Evolutionary conservation across 2,888 invertebrate species (phyloP).

Genomic region (Erebia palarica): DNA sequence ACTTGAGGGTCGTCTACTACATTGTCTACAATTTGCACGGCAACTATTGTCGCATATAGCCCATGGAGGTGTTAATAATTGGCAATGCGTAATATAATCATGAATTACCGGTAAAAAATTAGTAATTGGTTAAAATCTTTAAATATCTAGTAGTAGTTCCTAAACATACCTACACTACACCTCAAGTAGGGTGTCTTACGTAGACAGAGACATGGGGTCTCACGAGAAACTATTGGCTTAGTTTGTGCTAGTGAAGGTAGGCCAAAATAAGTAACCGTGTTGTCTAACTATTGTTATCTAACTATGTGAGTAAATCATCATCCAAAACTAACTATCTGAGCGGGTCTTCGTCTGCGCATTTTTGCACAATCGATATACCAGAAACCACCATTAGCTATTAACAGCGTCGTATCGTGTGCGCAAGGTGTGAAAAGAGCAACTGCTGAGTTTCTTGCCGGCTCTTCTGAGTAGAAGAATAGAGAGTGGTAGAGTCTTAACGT

Average conservation of each 20-base stretch:
- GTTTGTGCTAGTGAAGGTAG: background rate
- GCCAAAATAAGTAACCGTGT: background rate
- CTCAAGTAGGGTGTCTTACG: background rate
- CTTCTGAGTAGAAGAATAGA: no score
- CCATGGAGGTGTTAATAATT: background rate
- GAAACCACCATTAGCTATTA: no score
- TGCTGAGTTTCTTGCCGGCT: no score
- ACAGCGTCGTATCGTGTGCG: no score
- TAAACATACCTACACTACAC: background rate
- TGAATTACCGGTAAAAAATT: background rate
- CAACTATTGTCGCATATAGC: background rate
- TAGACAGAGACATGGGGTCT: no score
- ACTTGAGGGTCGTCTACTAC: slow-evolving; percentile 6
- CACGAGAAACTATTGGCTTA: background rate
- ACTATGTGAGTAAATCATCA: background rate
- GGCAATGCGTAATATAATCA: background rate
- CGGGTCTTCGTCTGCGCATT: background rate
- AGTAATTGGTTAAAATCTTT: no score
- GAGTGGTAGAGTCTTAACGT: no score
- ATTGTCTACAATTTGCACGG: slow-evolving; percentile 8
- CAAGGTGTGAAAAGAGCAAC: no score
- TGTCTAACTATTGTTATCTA: slow-evolving; percentile 15
- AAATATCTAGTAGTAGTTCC: background rate
- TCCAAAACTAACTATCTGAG: background rate
- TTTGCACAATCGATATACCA: no score